These are phyloP conservation scores for Sprattus sprattus DNA, from an alignment of 2,113 vertebrate species.

Conservation along the genomic window DNA sequence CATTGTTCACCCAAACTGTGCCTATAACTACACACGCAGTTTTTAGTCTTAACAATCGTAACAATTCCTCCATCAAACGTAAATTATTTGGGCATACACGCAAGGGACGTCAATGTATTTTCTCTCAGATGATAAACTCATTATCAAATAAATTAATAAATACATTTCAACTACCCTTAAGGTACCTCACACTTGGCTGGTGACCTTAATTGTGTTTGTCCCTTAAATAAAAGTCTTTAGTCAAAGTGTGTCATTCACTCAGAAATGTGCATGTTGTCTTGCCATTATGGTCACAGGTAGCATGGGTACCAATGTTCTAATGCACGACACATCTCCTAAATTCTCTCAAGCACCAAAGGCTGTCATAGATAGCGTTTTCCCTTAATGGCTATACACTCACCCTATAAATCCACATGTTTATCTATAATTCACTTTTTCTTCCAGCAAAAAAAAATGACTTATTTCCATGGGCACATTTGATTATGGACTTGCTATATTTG, in stretches of 20 bases:
- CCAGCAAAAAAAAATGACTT: constrained; percentile 5
- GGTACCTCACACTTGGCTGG: not conserved
- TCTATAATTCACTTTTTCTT: not conserved
- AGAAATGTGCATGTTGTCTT: not conserved
- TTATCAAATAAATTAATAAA: not conserved
- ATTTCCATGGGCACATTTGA: constrained; percentile 13
- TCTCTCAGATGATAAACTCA: not conserved
- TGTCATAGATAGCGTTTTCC: not conserved
- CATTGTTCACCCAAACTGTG: not conserved
- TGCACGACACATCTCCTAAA: not conserved
- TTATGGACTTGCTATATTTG: constrained; percentile 52
- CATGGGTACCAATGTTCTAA: not conserved
- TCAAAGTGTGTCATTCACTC: not conserved
- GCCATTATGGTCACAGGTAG: not conserved
- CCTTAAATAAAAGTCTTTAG: not conserved
- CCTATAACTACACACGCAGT: not conserved
- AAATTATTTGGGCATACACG: not conserved
- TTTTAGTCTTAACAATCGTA: not conserved
- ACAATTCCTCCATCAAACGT: not conserved
- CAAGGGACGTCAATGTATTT: not conserved
- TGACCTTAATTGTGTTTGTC: not conserved
- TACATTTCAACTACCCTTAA: not conserved
- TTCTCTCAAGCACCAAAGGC: not conserved
- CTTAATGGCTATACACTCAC: not conserved
- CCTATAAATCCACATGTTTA: not conserved